These are phyloP conservation scores for Nematostella vectensis DNA, from an alignment of 92 coral and sea anemone species.

Conservation along the genomic window DNA sequence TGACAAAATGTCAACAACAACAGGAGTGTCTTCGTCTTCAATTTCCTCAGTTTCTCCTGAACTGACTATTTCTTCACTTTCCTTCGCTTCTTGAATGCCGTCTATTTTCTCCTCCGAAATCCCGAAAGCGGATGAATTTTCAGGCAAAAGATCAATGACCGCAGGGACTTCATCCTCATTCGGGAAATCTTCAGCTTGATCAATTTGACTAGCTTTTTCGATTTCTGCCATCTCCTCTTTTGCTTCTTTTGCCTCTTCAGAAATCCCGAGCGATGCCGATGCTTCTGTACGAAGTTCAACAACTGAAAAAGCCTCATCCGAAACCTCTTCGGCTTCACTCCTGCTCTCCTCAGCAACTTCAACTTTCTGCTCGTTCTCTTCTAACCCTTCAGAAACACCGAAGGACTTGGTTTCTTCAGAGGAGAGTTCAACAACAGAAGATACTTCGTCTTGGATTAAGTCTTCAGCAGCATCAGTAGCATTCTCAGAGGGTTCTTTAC, in stretches of 20 bases:
- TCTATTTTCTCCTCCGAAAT: slow-evolving; percentile 7
- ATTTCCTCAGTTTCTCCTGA: slow-evolving; percentile 25
- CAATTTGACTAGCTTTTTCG: neutral
- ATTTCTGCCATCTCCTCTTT: neutral
- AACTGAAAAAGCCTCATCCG: too few relatives aligned
- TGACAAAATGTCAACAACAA: too few relatives aligned
- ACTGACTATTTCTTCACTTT: slow-evolving; percentile 14
- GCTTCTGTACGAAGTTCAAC: too few relatives aligned
- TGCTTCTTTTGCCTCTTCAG: neutral
- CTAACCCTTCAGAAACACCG: slow-evolving; percentile 3
- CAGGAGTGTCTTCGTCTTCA: slow-evolving; percentile 6
- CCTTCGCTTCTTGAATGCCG: slow-evolving; percentile 23
- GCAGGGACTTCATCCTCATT: too few relatives aligned
- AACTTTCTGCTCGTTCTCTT: neutral
- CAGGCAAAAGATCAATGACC: too few relatives aligned
- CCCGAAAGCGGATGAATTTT: neutral
- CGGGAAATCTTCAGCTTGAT: neutral
- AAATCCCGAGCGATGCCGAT: too few relatives aligned
- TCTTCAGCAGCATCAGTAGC: neutral
- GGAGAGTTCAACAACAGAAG: neutral
- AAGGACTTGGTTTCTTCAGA: neutral
- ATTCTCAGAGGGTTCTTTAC: neutral
- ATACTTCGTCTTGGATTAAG: neutral
- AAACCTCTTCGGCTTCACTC: too few relatives aligned
- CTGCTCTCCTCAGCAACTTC: neutral